phyloP scores from a whole-genome alignment of 2,888 invertebrate genomes.

The Amiota mariae region DNA sequence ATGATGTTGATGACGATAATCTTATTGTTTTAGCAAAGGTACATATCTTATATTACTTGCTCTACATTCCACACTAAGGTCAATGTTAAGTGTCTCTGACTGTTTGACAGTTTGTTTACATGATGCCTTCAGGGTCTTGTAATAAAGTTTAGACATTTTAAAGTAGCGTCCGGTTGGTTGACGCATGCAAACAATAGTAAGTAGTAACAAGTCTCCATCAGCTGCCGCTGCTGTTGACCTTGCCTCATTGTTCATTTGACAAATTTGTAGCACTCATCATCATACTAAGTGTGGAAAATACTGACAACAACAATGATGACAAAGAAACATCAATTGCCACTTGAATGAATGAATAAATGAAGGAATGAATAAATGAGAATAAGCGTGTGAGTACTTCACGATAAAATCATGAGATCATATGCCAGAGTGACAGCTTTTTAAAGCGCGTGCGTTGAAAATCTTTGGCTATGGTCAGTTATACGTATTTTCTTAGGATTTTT shows the following conservation, averaged over 20 bases:
- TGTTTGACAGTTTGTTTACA: neutral
- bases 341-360: conserved; percentile 37
- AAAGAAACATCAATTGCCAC: conserved; percentile 52
- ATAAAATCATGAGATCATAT: too few species aligned
- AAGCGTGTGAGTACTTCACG: too few species aligned
- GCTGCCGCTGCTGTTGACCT: conserved; percentile 45
- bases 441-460: too few species aligned
- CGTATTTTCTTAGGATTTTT: neutral
- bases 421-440: too few species aligned
- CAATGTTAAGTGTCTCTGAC: neutral
- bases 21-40: too few species aligned
- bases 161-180: too few species aligned
- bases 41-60: neutral
- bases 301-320: conserved; percentile 19
- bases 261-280: conserved; percentile 59
- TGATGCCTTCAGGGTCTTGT: neutral
- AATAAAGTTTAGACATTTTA: neutral
- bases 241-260: conserved; percentile 62
- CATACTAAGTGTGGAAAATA: neutral
- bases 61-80: conserved; percentile 7
- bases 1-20: too few species aligned
- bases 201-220: neutral
- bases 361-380: conserved; percentile 28
- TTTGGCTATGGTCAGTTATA: neutral
- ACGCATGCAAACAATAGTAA: neutral